Conservation (phyloP, 2,888 invertebrate species). For the Eupithecia vulgata region DNA sequence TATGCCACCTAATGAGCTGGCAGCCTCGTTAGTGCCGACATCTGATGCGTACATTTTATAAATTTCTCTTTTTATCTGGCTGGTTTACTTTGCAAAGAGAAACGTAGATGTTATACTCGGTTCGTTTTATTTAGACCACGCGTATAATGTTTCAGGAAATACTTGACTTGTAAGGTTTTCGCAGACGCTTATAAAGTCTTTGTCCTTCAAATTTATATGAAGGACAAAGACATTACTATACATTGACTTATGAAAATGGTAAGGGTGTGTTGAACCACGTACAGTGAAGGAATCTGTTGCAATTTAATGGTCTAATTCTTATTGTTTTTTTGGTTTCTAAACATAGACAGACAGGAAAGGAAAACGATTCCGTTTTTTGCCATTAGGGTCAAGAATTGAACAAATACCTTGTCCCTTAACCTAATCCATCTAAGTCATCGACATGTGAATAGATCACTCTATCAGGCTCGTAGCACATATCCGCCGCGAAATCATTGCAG, state of each 20-base stretch:
- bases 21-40: slow-evolving; percentile 52
- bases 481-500: too few relatives aligned
- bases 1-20: slow-evolving; percentile 51
- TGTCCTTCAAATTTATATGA: neutral
- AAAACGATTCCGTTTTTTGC: too few relatives aligned
- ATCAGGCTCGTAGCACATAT: too few relatives aligned
- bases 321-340: too few relatives aligned
- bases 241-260: too few relatives aligned
- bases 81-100: slow-evolving; percentile 26
- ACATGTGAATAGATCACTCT: too few relatives aligned
- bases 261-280: neutral
- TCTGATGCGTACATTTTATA: slow-evolving; percentile 29
- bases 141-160: neutral
- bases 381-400: too few relatives aligned
- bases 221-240: too few relatives aligned
- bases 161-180: neutral
- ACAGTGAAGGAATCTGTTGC: neutral
- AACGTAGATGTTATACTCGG: slow-evolving; percentile 12
- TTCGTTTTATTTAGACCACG: neutral
- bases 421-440: too few relatives aligned
- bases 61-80: slow-evolving; percentile 23
- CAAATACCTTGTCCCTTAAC: too few relatives aligned
- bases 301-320: neutral
- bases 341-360: too few relatives aligned
- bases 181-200: neutral